A percentile compares a stretch with the other conserved stretches of the same genome.
Conservation (phyloP, 30 jellyfish, hydroid and myxozoan species). For the Catostylus mosaicus region DNA sequence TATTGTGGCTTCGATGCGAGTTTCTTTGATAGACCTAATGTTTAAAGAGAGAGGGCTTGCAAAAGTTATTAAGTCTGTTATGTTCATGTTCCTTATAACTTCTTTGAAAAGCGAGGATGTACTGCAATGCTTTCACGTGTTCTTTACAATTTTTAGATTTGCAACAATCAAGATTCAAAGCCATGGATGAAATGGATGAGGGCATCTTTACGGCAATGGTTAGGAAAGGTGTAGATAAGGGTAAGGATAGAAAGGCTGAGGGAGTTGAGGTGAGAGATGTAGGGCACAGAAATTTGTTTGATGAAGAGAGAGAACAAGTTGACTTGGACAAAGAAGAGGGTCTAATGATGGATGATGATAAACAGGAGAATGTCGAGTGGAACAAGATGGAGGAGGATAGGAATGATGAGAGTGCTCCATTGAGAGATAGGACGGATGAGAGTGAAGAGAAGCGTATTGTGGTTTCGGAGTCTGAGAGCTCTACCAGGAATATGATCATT, state of each 20-base stretch:
- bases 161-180: conserved; percentile 68
- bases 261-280: conserved; percentile 54
- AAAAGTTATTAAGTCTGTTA: too few relatives aligned
- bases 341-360: conserved; percentile 7
- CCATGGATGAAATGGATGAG: conserved; percentile 75
- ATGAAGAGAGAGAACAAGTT: conserved; percentile 72
- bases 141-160: conserved; percentile 45
- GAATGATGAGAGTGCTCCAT: not conserved
- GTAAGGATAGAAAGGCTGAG: conserved; percentile 50
- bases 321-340: conserved; percentile 18
- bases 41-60: too few relatives aligned
- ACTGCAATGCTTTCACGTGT: not conserved
- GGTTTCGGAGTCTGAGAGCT: not conserved
- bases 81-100: too few relatives aligned
- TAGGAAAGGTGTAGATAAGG: conserved; percentile 30
- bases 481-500: not conserved
- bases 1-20: too few relatives aligned
- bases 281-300: conserved; percentile 75
- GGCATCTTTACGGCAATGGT: conserved; percentile 17
- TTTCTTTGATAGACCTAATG: too few relatives aligned
- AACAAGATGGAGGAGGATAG: conserved; percentile 20
- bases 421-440: not conserved
- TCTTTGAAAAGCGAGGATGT: too few relatives aligned
- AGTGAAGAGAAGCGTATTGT: conserved; percentile 7
- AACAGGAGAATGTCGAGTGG: conserved; percentile 29